These are phyloP conservation scores for Lymantria monacha DNA, from an alignment of 2,888 invertebrate genomes.

Conservation along the genomic window DNA sequence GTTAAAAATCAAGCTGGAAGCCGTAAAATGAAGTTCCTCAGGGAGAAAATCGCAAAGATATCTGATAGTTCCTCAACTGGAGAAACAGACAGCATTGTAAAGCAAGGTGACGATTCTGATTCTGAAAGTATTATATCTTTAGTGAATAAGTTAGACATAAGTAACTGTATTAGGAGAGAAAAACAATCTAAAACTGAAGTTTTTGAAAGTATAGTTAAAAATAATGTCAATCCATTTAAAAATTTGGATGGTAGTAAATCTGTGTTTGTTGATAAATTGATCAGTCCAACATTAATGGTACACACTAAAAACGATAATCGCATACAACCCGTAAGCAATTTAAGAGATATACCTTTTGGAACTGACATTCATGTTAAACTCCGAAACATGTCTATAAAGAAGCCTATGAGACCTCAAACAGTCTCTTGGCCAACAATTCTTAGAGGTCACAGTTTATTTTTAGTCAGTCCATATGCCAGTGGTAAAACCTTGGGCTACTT, in stretches of 20 bases:
- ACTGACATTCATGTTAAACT: slow-evolving; percentile 51
- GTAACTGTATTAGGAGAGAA: slow-evolving; percentile 19
- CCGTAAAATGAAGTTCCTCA: slow-evolving; percentile 13
- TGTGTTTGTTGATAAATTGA: slow-evolving; percentile 67
- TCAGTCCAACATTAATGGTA: slow-evolving; percentile 65
- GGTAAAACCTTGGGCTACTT: slow-evolving; percentile 89
- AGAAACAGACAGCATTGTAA: slow-evolving; percentile 10
- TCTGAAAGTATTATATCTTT: slow-evolving; percentile 41
- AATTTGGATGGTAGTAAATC: slow-evolving; percentile 60
- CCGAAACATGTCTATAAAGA: slow-evolving; percentile 51
- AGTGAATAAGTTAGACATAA: slow-evolving; percentile 36
- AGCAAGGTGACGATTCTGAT: slow-evolving; percentile 36
- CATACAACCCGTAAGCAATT: slow-evolving; percentile 48
- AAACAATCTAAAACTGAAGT: slow-evolving; percentile 2
- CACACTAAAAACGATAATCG: slow-evolving; percentile 62
- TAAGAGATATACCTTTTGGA: slow-evolving; percentile 61
- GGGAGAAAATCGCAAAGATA: slow-evolving; percentile 6
- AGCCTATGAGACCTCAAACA: slow-evolving; percentile 83
- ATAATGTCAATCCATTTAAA: slow-evolving; percentile 63
- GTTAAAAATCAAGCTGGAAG: neutral
- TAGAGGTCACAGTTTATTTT: slow-evolving; percentile 84
- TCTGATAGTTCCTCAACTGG: slow-evolving; percentile 15
- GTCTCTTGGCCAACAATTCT: slow-evolving; percentile 87
- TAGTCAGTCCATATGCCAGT: slow-evolving; percentile 81
- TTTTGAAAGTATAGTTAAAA: slow-evolving; percentile 16